These are phyloP conservation scores for Troides aeacus DNA, from an alignment of 2,888 invertebrate species.

Conservation along the genomic window DNA sequence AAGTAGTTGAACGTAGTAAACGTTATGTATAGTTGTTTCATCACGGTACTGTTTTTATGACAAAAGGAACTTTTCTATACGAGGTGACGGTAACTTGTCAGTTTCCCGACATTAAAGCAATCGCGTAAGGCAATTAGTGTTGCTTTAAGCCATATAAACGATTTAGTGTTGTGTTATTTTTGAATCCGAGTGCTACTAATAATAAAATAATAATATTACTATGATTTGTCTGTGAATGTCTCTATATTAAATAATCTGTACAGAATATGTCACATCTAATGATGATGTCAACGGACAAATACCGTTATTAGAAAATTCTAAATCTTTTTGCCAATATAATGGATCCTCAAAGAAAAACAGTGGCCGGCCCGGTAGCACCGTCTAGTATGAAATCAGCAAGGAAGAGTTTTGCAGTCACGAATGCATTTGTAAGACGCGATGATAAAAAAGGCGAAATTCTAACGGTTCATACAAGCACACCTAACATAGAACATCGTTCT, in stretches of 20 bases:
- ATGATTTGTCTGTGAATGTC: not conserved
- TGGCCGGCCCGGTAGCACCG: conserved; percentile 60
- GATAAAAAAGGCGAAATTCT: conserved; percentile 42
- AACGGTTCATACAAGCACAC: conserved; percentile 62
- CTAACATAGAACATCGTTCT: conserved; percentile 54
- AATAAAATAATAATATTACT: not conserved
- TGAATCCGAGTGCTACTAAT: not conserved
- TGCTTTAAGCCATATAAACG: too few species aligned
- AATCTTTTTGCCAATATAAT: conserved; percentile 36
- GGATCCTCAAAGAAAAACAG: conserved; percentile 60
- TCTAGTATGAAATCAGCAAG: conserved; percentile 49
- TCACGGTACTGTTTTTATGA: too few species aligned
- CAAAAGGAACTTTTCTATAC: too few species aligned
- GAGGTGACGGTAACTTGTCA: too few species aligned
- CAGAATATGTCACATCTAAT: conserved; percentile 16
- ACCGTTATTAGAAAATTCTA: conserved; percentile 13
- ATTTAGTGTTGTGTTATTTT: too few species aligned
- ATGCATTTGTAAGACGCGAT: conserved; percentile 41
- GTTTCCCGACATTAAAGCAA: too few species aligned
- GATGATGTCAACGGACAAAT: conserved; percentile 7
- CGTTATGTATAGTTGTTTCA: too few species aligned
- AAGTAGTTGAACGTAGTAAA: too few species aligned
- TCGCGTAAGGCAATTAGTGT: too few species aligned
- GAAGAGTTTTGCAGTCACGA: conserved; percentile 54
- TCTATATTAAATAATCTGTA: conserved; percentile 11